These are phyloP conservation scores for Ornithoptera priamus DNA, from an alignment of 2,888 invertebrate species.

Conservation along the genomic window DNA sequence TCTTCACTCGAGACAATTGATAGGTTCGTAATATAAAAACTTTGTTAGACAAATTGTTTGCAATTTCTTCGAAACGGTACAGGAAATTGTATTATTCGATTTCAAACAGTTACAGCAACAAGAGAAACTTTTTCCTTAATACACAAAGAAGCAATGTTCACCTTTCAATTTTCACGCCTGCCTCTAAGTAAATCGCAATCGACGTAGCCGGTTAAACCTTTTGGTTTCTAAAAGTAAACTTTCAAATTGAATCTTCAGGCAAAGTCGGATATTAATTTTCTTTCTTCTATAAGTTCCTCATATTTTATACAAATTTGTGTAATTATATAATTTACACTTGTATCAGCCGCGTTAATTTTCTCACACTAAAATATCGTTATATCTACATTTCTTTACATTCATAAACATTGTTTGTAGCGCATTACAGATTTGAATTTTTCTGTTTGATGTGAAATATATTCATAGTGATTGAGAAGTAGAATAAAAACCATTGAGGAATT, in stretches of 20 bases:
- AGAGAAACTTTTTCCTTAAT: slow-evolving; percentile 9
- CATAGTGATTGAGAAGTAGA: neutral
- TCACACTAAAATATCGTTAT: neutral
- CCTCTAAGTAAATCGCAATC: neutral
- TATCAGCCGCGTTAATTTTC: neutral
- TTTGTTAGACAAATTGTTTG: neutral
- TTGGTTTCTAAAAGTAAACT: slow-evolving; percentile 18
- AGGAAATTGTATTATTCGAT: slow-evolving; percentile 3
- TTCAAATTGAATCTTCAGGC: slow-evolving; percentile 13
- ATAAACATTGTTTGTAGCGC: neutral
- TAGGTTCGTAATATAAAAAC: neutral
- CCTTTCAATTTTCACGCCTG: slow-evolving; percentile 12
- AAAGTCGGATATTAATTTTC: slow-evolving; percentile 22
- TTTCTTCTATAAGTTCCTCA: neutral
- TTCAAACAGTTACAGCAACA: slow-evolving; percentile 4
- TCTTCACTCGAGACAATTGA: neutral
- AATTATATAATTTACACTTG: neutral
- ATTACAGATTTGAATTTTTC: neutral
- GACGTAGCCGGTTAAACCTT: slow-evolving; percentile 15
- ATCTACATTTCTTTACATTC: no score
- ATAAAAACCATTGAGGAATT: neutral
- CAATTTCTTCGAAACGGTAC: slow-evolving; percentile 1
- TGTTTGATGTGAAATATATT: neutral
- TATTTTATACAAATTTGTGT: neutral
- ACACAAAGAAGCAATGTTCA: neutral